Evolutionary conservation across 2,113 vertebrate species (phyloP).

Genomic region (Todiramphus chloris): DNA sequence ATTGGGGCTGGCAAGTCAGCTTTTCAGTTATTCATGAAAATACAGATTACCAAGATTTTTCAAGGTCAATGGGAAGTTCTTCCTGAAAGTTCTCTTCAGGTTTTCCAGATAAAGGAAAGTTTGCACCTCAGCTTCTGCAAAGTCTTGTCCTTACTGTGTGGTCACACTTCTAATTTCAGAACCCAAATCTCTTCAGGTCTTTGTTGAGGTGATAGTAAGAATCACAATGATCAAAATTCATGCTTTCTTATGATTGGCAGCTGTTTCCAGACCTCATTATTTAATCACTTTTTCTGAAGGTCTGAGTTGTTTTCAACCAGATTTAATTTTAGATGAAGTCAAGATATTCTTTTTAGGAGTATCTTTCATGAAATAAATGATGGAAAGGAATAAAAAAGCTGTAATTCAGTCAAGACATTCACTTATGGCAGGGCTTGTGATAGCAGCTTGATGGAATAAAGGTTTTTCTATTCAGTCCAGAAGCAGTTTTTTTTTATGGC

Average conservation of each 20-base stretch:
- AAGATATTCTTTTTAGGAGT: not conserved
- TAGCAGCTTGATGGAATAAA: conserved; percentile 22
- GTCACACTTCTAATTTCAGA: not conserved
- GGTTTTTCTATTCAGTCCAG: not conserved
- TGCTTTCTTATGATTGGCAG: not conserved
- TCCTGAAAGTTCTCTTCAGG: fast-evolving
- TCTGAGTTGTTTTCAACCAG: not conserved
- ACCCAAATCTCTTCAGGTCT: not conserved
- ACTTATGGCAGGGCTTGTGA: not conserved
- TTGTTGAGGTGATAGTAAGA: not conserved
- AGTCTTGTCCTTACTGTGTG: not conserved
- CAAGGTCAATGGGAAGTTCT: not conserved
- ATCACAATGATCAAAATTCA: not conserved
- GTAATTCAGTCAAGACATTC: conserved; percentile 30
- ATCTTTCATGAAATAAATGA: conserved; percentile 7
- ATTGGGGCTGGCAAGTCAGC: not conserved
- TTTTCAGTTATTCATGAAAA: not conserved
- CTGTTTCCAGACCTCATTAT: not conserved
- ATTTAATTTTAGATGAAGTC: not conserved
- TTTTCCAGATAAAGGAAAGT: not conserved
- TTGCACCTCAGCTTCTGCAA: not conserved
- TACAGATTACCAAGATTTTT: not conserved
- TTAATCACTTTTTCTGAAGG: not conserved
- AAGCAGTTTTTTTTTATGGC: not conserved
- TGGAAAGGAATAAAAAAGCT: conserved; percentile 12